Evolutionary conservation across 2,888 invertebrate species (phyloP).

Genomic region (Agonopterix arenella): DNA sequence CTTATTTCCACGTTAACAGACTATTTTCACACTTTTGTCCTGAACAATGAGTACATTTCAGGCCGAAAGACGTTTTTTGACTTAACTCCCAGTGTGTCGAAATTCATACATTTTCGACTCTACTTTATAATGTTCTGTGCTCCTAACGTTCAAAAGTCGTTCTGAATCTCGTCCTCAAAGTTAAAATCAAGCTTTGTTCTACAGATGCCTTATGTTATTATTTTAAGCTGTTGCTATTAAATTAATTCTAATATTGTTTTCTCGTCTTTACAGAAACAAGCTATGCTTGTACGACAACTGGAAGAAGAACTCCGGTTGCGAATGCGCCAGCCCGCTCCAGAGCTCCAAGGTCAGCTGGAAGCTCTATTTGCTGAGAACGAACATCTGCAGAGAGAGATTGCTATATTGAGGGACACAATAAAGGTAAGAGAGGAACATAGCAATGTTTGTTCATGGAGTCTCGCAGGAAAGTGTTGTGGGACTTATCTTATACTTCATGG

Average conservation of each 20-base stretch:
- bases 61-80: no score
- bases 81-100: no score
- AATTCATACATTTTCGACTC: no score
- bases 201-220: no score
- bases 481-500: background rate
- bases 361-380: slow-evolving; percentile 95
- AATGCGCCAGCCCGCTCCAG: slow-evolving; percentile 92
- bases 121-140: no score
- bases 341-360: slow-evolving; percentile 95
- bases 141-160: no score
- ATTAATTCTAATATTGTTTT: slow-evolving; percentile 1
- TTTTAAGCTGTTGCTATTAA: no score
- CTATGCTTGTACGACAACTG: slow-evolving; percentile 93
- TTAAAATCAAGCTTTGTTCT: no score
- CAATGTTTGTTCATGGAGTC: background rate
- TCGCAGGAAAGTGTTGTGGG: background rate
- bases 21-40: no score
- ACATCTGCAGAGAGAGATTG: slow-evolving; percentile 94
- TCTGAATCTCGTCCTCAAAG: no score
- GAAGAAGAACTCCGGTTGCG: slow-evolving; percentile 94
- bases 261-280: slow-evolving; percentile 89
- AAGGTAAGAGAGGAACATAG: slow-evolving; percentile 76
- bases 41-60: no score
- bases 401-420: slow-evolving; percentile 94
- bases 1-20: no score